Evolutionary conservation across 2,113 vertebrate species (phyloP).

Genomic region (Triplophysa dalaica): DNA sequence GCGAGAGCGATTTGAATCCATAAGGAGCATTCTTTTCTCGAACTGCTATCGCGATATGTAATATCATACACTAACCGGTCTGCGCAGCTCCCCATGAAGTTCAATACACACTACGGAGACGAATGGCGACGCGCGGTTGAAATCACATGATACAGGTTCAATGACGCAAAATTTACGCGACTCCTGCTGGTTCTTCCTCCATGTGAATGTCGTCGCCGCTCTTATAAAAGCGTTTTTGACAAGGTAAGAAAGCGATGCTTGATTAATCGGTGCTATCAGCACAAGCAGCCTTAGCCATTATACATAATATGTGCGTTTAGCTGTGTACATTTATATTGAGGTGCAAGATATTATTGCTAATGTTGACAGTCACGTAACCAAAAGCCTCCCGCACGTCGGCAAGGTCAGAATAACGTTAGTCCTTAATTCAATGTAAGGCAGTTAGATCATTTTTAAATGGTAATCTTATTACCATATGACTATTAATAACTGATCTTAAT

Average conservation of each 20-base stretch:
- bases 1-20: too few relatives aligned
- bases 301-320: background rate
- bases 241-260: slow-evolving; percentile 52
- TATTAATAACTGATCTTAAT: too few relatives aligned
- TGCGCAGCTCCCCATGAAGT: background rate
- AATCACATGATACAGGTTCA: slow-evolving; percentile 24
- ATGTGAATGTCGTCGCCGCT: slow-evolving; percentile 63
- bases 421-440: slow-evolving; percentile 33
- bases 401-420: slow-evolving; percentile 70
- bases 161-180: slow-evolving; percentile 64
- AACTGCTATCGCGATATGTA: too few relatives aligned
- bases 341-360: background rate
- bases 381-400: slow-evolving; percentile 31
- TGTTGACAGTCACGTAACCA: background rate
- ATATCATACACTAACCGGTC: too few relatives aligned
- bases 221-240: background rate
- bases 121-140: background rate
- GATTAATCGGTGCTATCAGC: background rate
- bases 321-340: background rate
- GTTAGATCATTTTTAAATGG: background rate
- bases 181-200: slow-evolving; percentile 37
- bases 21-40: too few relatives aligned
- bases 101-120: background rate
- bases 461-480: background rate
- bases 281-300: background rate